phyloP scores from a whole-genome alignment of 1,140 invertebrate species.

The Anoplolepis gracilipes region DNA sequence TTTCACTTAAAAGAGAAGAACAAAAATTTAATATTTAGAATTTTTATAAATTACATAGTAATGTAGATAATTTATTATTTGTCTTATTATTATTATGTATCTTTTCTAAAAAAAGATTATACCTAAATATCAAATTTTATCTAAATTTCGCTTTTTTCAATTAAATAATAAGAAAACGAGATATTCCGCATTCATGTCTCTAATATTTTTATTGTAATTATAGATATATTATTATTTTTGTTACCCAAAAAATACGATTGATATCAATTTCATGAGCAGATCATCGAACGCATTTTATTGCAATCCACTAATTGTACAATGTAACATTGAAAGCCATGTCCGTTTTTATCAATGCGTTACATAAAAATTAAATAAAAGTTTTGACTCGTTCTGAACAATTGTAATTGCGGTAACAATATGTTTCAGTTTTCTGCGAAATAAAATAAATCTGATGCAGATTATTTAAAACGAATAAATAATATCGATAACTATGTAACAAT shows the following conservation, averaged over 20 bases:
- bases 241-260: not conserved
- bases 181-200: not conserved
- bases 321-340: not conserved
- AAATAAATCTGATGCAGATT: not conserved
- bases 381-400: not conserved
- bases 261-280: slow-evolving; percentile 2
- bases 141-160: not conserved
- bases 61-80: not conserved
- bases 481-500: not conserved
- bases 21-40: not conserved
- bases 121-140: not conserved
- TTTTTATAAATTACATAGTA: not conserved
- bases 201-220: not conserved
- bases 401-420: not conserved
- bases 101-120: not conserved
- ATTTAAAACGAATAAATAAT: not conserved
- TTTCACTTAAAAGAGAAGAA: not conserved
- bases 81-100: not conserved
- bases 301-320: slow-evolving; percentile 9
- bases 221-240: not conserved
- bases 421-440: not conserved
- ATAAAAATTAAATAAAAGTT: slow-evolving; percentile 1
- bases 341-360: slow-evolving; percentile 10
- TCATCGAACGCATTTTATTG: slow-evolving; percentile 11
- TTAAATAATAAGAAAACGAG: not conserved